Percentiles rank a stretch among this genome's conserved stretches.
phyloP scores from a whole-genome alignment of 2,113 vertebrate genomes.

The Ictalurus furcatus region DNA sequence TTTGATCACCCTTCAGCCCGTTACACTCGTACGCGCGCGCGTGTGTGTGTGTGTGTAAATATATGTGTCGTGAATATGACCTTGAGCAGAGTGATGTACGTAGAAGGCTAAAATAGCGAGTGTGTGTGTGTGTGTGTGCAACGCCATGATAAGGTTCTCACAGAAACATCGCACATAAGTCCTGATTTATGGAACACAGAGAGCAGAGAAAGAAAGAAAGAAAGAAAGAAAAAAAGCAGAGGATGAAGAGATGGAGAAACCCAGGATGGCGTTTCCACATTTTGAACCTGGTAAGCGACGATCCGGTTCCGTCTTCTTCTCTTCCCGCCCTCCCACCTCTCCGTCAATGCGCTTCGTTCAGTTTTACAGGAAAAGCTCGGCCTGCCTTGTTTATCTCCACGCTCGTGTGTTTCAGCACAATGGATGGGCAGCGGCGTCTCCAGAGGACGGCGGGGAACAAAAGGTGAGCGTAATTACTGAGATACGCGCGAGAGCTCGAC shows the following conservation, averaged over 20 bases:
- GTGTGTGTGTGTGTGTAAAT: constrained; percentile 57
- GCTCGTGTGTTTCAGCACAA: constrained; percentile 31
- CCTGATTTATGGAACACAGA: constrained; percentile 58
- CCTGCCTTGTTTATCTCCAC: constrained; percentile 61
- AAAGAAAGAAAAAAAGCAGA: constrained; percentile 47
- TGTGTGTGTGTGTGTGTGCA: constrained; percentile 51
- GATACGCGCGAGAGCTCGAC: constrained; percentile 63
- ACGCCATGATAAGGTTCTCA: constrained; percentile 71
- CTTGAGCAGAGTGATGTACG: constrained; percentile 61
- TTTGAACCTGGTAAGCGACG: constrained; percentile 60
- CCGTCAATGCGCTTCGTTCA: constrained; percentile 21
- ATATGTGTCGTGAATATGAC: constrained; percentile 68
- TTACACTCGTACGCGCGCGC: constrained; percentile 47
- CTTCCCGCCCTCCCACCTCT: not conserved
- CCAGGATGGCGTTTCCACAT: constrained; percentile 4
- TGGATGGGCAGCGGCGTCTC: constrained; percentile 19
- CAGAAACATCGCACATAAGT: constrained; percentile 60
- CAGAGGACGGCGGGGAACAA: constrained; percentile 65
- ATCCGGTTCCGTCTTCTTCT: constrained; percentile 46
- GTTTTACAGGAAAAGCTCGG: constrained; percentile 53
- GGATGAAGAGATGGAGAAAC: constrained; percentile 17
- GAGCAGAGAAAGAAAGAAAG: constrained; percentile 40
- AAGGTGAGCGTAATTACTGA: constrained; percentile 65
- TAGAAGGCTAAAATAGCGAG: constrained; percentile 53
- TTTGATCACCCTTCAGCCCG: constrained; percentile 51